Percentiles rank a stretch among this genome's conserved stretches.
Evolutionary conservation across 2,888 invertebrate species (phyloP).

Genomic region (Euplagia quadripunctaria): DNA sequence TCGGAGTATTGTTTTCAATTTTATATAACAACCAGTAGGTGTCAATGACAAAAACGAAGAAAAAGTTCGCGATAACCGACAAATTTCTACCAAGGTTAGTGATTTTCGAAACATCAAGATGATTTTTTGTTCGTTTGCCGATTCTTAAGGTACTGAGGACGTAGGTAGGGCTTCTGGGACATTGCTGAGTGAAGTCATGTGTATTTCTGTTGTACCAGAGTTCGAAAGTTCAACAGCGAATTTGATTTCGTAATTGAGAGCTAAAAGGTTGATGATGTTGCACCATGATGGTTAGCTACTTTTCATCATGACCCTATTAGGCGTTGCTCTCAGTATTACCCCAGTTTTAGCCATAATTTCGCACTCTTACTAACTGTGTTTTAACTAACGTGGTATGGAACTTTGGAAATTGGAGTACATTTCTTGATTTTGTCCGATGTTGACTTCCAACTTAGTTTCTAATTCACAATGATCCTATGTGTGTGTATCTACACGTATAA

Average conservation of each 20-base stretch:
- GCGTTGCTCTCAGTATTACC: background rate
- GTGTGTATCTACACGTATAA: too few species aligned
- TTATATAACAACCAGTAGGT: constrained; percentile 74
- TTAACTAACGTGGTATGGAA: background rate
- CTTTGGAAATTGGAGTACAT: background rate
- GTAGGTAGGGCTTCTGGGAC: too few species aligned
- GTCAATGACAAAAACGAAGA: constrained; percentile 87
- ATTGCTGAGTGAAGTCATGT: too few species aligned
- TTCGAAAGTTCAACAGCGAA: too few species aligned
- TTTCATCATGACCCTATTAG: background rate
- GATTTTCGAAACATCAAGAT: constrained; percentile 3
- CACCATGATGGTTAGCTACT: too few species aligned
- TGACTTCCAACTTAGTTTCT: background rate
- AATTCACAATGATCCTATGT: too few species aligned
- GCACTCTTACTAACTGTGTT: background rate
- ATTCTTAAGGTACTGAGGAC: too few species aligned
- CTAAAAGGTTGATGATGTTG: too few species aligned
- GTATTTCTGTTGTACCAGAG: too few species aligned
- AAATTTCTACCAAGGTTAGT: constrained; percentile 86
- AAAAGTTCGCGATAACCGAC: constrained; percentile 85
- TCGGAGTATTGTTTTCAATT: constrained; percentile 74
- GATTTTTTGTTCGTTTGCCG: background rate
- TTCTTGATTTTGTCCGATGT: background rate
- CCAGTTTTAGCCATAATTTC: background rate
- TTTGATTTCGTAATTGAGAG: too few species aligned